phyloP scores from a whole-genome alignment of 1,140 invertebrate species.

The Ctenoplectra terminalis region DNA sequence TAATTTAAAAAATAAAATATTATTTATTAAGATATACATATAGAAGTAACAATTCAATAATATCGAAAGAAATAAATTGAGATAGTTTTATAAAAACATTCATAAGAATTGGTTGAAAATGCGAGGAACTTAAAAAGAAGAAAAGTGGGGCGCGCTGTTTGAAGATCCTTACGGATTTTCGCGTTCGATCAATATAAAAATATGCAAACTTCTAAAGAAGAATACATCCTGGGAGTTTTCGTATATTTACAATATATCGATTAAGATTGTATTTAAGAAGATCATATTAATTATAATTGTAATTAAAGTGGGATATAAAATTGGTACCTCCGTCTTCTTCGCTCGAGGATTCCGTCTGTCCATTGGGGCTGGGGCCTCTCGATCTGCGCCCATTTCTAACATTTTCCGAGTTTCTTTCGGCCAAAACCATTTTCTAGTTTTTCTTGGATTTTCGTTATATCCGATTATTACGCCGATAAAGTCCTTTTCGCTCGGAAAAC shows the following conservation, averaged over 20 bases:
- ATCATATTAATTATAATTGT: constrained; percentile 11
- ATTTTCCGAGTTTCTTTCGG: constrained; percentile 91
- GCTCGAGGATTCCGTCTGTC: constrained; percentile 90
- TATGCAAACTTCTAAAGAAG: constrained; percentile 14
- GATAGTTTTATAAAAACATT: constrained; percentile 38
- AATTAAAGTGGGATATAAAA: constrained; percentile 44
- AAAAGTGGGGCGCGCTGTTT: constrained; percentile 69
- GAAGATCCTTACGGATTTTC: constrained; percentile 60
- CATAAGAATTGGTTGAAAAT: constrained; percentile 31
- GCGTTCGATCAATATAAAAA: constrained; percentile 40
- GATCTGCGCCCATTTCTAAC: constrained; percentile 93
- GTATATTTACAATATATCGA: not conserved
- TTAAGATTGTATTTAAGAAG: not conserved
- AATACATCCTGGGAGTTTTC: not conserved
- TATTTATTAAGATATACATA: not conserved
- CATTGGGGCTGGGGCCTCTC: constrained; percentile 94
- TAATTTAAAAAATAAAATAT: not conserved
- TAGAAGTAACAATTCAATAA: not conserved
- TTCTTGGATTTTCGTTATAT: not conserved
- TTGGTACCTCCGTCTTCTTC: constrained; percentile 91
- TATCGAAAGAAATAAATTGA: not conserved
- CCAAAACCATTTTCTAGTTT: constrained; percentile 88
- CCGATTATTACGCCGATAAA: not conserved
- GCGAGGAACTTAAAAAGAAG: constrained; percentile 39
- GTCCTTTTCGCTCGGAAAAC: constrained; percentile 41